phyloP scores from a whole-genome alignment of 2,797 vertebrate genomes.

The Hypotaenidia philippensis region DNA sequence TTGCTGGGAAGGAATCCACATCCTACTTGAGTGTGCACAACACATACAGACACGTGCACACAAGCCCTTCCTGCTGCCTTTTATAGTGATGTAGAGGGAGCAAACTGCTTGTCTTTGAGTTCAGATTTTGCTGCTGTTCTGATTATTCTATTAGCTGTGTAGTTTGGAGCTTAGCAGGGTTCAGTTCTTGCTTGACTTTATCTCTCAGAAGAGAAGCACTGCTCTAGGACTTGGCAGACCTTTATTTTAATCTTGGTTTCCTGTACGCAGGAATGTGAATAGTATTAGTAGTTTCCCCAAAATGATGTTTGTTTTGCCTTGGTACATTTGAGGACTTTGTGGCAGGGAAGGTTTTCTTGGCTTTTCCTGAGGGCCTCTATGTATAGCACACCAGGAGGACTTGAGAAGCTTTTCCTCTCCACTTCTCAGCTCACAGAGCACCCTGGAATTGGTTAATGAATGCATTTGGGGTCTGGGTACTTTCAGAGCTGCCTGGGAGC shows the following conservation, averaged over 20 bases:
- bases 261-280: neutral
- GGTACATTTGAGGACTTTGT: neutral
- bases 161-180: neutral
- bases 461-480: neutral
- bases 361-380: neutral
- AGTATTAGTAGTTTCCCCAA: neutral
- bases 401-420: neutral
- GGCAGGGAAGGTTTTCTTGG: neutral
- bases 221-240: neutral
- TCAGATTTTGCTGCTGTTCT: neutral
- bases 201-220: neutral
- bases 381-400: neutral
- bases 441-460: neutral
- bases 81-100: neutral
- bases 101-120: neutral
- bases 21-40: neutral
- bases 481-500: neutral
- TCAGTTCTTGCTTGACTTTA: neutral
- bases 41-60: neutral
- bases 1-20: neutral
- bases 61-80: neutral
- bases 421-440: neutral
- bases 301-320: neutral
- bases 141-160: neutral
- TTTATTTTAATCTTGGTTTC: neutral